Base-by-base conservation (phyloP, 2,113 vertebrate genomes). In the Suricata suricatta region DNA sequence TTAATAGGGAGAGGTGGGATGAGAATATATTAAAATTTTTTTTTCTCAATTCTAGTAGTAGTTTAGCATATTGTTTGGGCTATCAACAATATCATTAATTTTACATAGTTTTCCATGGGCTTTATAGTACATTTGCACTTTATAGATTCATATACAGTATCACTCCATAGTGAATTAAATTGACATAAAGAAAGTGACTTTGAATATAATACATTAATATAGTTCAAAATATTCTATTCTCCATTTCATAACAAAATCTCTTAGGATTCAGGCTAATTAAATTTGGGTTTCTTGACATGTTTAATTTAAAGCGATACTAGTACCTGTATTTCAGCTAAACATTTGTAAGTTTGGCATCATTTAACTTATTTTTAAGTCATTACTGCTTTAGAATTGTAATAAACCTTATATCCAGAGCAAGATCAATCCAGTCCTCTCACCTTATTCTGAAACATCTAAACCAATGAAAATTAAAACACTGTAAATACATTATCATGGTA, bases 321-420 rank as follows among this genome's bases (percentile, higher is more conserved):
- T 76, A 76, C 8, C 41, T 84, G 9, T 66, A 66, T 90, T 88
- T 96, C 60, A 93, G 29, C 38, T 76, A 94, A 47, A 77, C 7
- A 87, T 2, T 57, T 81, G 54, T 7, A 83, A 87, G 0, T 80
- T 44, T 89, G 57, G 17, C 6, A 96, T 47, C 0, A 76, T 80
- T 96, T 91, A 80, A 64, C 47, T 82, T 71, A 74, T 77, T 95
- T 85, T 77, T 29, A 97, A 82, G 52, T 83, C 12, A 92, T 31
- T 79, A 71, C 1, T 69, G 88, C 16, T 88, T 94, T 63, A 85
- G 8, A 94, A 86, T 86, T 94, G 2, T 17, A 60, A 94, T 80
- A 76, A 27, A 76, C 1, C 33, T 57, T 31, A 77, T 77, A 80
- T 74, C 93, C 27, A 57, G 8, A 71, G 25, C 60, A 90, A 54